Evolutionary conservation across 2,113 vertebrate genomes (phyloP).

Genomic region (Heterochromis multidens): DNA sequence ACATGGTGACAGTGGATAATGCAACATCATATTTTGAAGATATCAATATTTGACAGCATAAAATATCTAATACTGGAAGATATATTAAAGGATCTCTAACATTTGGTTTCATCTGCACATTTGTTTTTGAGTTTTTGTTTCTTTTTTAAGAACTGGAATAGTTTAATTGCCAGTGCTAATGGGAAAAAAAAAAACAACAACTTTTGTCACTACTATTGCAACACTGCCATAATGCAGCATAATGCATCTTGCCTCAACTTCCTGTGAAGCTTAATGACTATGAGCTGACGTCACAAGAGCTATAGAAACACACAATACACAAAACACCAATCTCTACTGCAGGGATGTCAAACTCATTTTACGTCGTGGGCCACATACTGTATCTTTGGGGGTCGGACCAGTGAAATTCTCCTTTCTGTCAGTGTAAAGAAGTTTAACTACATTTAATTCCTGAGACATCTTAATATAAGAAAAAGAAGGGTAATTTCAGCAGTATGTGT

Average conservation of each 20-base stretch:
- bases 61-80: not conserved
- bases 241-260: not conserved
- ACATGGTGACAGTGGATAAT: not conserved
- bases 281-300: not conserved
- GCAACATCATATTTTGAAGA: not conserved
- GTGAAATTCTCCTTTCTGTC: not conserved
- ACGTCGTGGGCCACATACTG: not conserved
- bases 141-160: not conserved
- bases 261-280: not conserved
- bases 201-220: not conserved
- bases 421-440: not conserved
- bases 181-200: fast-evolving
- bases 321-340: not conserved
- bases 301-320: not conserved
- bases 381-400: too few species aligned
- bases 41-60: not conserved
- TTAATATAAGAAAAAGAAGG: too few species aligned
- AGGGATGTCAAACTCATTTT: not conserved
- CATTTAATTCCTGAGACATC: too few species aligned
- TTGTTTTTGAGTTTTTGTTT: not conserved
- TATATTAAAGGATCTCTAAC: not conserved
- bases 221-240: not conserved
- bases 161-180: not conserved
- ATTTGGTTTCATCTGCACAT: not conserved
- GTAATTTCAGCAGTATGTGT: too few species aligned